phyloP scores from a whole-genome alignment of 2,113 vertebrate genomes.

The Peucedramus taeniatus region DNA sequence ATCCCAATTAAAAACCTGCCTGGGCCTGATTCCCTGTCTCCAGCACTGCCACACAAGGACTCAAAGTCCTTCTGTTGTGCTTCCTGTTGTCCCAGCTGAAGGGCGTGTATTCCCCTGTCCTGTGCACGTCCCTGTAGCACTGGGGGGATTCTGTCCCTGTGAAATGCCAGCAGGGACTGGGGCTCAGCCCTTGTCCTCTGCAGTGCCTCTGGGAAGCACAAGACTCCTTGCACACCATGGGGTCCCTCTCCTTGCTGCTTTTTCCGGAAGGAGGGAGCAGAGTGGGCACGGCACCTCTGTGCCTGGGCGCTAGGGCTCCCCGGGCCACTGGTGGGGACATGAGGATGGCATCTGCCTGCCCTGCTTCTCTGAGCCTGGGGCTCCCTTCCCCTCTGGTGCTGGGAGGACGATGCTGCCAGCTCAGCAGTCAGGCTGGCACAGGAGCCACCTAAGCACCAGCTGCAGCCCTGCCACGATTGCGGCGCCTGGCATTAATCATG shows the following conservation, averaged over 20 bases:
- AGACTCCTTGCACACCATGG: fast-evolving
- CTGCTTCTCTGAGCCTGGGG: fast-evolving
- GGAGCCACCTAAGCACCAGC: background rate
- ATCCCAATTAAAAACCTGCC: background rate
- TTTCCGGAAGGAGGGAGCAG: background rate
- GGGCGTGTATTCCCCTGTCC: fast-evolving
- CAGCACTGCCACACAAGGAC: background rate
- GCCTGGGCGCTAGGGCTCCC: fast-evolving
- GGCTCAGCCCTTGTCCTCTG: background rate
- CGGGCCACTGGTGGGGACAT: fast-evolving
- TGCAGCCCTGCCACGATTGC: background rate
- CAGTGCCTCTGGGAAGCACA: background rate
- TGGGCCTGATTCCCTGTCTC: background rate
- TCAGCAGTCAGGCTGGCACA: background rate
- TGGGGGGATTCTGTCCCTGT: background rate
- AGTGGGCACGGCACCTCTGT: fast-evolving
- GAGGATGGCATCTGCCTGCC: background rate
- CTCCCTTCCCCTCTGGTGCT: background rate
- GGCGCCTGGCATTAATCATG: background rate
- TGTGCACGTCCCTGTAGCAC: fast-evolving
- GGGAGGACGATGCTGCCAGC: background rate
- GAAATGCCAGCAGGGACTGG: fast-evolving
- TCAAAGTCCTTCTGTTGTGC: fast-evolving
- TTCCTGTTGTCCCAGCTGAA: background rate
- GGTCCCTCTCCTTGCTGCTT: background rate